Evolutionary conservation across 2,888 invertebrate species (phyloP).

Genomic region (Drosophila fulvimacula): DNA sequence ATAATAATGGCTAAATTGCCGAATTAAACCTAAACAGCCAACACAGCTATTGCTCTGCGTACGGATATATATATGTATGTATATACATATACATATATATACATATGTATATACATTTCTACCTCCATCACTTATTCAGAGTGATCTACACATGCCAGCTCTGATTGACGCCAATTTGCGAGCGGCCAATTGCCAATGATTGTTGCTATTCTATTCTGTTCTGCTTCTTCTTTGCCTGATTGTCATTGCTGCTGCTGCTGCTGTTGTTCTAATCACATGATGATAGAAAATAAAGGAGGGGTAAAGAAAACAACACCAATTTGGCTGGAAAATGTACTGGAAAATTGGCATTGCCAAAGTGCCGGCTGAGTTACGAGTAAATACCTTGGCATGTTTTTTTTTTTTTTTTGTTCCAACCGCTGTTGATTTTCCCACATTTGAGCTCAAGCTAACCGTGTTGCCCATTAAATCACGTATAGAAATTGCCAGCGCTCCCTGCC

Average conservation of each 20-base stretch:
- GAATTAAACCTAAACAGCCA: slow-evolving; percentile 38
- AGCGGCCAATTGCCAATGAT: slow-evolving; percentile 34
- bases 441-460: slow-evolving; percentile 12
- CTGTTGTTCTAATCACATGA: slow-evolving; percentile 46
- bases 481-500: slow-evolving; percentile 22
- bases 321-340: slow-evolving; percentile 48
- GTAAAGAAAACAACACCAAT: slow-evolving; percentile 9
- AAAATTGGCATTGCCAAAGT: slow-evolving; percentile 51
- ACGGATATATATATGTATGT: neutral
- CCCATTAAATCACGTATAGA: slow-evolving; percentile 47
- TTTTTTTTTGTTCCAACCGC: neutral
- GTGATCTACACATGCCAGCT: slow-evolving; percentile 41
- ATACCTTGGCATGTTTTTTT: slow-evolving; percentile 40
- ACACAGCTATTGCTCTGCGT: neutral
- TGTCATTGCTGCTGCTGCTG: slow-evolving; percentile 22
- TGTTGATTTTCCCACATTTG: slow-evolving; percentile 45
- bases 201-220: slow-evolving; percentile 2
- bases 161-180: slow-evolving; percentile 45
- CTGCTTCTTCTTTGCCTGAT: neutral
- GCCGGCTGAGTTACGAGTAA: slow-evolving; percentile 27
- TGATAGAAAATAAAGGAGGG: slow-evolving; percentile 11
- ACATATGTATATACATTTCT: neutral
- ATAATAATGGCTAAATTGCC: slow-evolving; percentile 49
- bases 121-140: slow-evolving; percentile 11
- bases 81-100: neutral